Percentiles rank a stretch among this genome's conserved stretches.
phyloP scores from a whole-genome alignment of 2,113 vertebrate genomes.

The Lanius ludovicianus region DNA sequence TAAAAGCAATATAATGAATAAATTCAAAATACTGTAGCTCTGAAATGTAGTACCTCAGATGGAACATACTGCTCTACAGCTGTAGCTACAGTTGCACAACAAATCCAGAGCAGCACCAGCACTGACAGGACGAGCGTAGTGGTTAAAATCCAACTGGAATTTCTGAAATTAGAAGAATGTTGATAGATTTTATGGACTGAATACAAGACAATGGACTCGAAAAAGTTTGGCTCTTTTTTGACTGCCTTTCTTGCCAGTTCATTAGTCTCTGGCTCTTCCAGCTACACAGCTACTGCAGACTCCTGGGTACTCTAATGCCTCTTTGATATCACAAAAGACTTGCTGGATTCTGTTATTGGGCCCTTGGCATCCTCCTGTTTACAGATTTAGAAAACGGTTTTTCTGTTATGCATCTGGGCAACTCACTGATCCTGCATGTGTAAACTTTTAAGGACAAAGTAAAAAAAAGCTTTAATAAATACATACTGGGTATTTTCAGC shows the following conservation, averaged over 20 bases:
- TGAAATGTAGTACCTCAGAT: slow-evolving; percentile 81
- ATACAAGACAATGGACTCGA: background rate
- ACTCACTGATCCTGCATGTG: background rate
- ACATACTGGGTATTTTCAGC: background rate
- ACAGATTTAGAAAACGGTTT: background rate
- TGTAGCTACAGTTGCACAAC: slow-evolving; percentile 95
- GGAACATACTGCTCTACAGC: slow-evolving; percentile 95
- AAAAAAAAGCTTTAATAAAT: background rate
- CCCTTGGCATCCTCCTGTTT: background rate
- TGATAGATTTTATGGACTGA: background rate
- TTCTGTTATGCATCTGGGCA: background rate
- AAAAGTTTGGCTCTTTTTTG: background rate
- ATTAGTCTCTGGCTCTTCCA: background rate
- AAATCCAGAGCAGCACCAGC: slow-evolving; percentile 96
- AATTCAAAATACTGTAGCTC: background rate
- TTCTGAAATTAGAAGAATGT: slow-evolving; percentile 74
- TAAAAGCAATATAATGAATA: background rate
- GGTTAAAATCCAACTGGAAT: slow-evolving; percentile 94
- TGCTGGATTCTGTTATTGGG: background rate
- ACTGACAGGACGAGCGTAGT: slow-evolving; percentile 90
- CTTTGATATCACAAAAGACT: background rate
- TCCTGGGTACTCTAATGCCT: background rate
- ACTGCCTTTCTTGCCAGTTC: background rate
- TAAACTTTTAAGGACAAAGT: background rate
- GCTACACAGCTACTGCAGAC: background rate